These are phyloP conservation scores for Pipistrellus pipistrellus DNA, from an alignment of 2,797 vertebrate genomes.

Conservation along the genomic window DNA sequence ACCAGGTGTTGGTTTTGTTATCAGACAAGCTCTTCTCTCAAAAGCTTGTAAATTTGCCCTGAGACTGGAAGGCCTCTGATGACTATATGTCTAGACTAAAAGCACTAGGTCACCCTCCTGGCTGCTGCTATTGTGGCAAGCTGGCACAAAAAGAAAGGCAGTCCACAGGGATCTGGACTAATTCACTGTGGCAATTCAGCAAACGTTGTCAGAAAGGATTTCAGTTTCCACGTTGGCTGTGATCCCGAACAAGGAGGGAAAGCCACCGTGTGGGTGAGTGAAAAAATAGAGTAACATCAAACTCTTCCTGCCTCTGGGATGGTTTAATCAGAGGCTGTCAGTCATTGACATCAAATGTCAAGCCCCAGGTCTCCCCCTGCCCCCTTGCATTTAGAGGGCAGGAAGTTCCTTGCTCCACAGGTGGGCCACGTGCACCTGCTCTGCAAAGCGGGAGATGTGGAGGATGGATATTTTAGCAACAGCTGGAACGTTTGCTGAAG, in stretches of 20 bases:
- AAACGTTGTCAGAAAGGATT: constrained; percentile 80
- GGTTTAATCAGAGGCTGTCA: constrained; percentile 71
- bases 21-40: constrained; percentile 78
- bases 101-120: constrained; percentile 80
- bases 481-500: constrained; percentile 69
- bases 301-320: constrained; percentile 59
- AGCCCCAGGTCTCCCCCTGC: constrained; percentile 18
- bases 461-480: constrained; percentile 56
- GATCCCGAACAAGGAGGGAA: constrained; percentile 76
- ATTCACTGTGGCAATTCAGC: constrained; percentile 79
- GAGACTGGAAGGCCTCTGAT: constrained; percentile 75
- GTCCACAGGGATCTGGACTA: constrained; percentile 78
- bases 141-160: constrained; percentile 78
- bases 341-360: constrained; percentile 64
- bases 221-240: constrained; percentile 74
- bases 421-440: constrained; percentile 51
- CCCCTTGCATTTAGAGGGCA: constrained; percentile 48
- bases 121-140: constrained; percentile 76
- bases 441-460: not conserved
- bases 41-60: constrained; percentile 80
- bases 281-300: constrained; percentile 57
- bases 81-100: constrained; percentile 81
- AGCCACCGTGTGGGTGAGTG: constrained; percentile 65
- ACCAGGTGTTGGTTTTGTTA: constrained; percentile 80
- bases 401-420: constrained; percentile 62